Evolutionary conservation across 2,888 invertebrate species (phyloP).

Genomic region (Mythimna vitellina): DNA sequence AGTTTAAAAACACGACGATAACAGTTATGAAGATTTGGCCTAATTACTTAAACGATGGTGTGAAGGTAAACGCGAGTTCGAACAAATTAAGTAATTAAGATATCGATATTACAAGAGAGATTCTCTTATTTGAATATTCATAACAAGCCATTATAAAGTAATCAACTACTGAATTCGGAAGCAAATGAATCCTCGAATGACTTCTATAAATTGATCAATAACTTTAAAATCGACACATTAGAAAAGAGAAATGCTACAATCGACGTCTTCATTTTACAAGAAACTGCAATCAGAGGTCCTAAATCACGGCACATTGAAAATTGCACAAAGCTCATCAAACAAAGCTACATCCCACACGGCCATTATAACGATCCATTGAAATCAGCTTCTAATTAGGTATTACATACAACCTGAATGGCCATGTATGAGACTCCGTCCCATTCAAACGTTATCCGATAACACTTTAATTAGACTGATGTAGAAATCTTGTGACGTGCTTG

Average conservation of each 20-base stretch:
- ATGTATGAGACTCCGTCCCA: slow-evolving; percentile 79
- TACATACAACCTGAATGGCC: slow-evolving; percentile 77
- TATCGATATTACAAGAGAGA: slow-evolving; percentile 7
- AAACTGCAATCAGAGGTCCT: slow-evolving; percentile 37
- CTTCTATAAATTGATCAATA: slow-evolving; percentile 12
- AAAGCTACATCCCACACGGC: slow-evolving; percentile 73
- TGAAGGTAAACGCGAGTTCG: slow-evolving; percentile 3
- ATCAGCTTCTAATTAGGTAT: slow-evolving; percentile 80
- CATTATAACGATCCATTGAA: slow-evolving; percentile 84
- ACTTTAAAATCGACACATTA: slow-evolving; percentile 14
- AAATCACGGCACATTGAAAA: slow-evolving; percentile 59
- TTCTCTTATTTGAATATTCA: slow-evolving; percentile 36
- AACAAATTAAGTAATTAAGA: slow-evolving; percentile 31
- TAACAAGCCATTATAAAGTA: slow-evolving; percentile 22
- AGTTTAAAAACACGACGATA: slow-evolving; percentile 4
- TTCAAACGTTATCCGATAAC: slow-evolving; percentile 83
- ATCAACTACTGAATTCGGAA: slow-evolving; percentile 29
- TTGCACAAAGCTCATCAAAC: slow-evolving; percentile 65
- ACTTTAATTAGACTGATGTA: slow-evolving; percentile 78
- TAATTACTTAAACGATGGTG: slow-evolving; percentile 20
- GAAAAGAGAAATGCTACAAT: slow-evolving; percentile 44
- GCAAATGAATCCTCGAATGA: slow-evolving; percentile 8
- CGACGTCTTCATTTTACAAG: slow-evolving; percentile 29
- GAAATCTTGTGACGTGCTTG: slow-evolving; percentile 67
- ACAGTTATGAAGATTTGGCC: slow-evolving; percentile 2